These are phyloP conservation scores for Perdix hodgsoniae DNA, from an alignment of 2,797 vertebrate species.

Conservation along the genomic window DNA sequence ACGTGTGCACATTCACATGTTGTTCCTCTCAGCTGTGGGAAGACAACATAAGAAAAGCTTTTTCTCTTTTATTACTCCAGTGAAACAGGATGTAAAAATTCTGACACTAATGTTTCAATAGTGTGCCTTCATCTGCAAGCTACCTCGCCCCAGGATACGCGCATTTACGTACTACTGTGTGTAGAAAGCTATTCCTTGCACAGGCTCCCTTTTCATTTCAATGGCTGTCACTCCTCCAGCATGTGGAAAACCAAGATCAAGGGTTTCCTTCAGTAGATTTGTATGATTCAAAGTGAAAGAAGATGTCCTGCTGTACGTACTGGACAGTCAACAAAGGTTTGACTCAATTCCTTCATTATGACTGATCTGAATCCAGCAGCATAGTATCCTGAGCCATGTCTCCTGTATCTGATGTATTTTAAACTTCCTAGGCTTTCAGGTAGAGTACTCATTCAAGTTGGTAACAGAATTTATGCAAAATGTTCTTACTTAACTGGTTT, in stretches of 20 bases:
- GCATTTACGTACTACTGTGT: not conserved
- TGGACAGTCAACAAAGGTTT: accelerated
- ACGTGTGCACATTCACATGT: not conserved
- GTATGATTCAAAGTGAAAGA: not conserved
- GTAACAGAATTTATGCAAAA: not conserved
- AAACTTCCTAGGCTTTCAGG: not conserved
- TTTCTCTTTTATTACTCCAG: not conserved
- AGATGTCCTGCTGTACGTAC: accelerated
- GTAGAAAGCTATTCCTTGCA: not conserved
- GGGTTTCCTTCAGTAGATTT: not conserved
- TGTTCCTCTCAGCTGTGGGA: not conserved
- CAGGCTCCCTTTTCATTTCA: not conserved
- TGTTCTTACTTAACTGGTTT: not conserved
- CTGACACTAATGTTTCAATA: not conserved
- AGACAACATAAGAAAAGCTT: not conserved
- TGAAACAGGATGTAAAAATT: not conserved
- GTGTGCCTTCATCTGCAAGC: not conserved
- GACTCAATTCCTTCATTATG: not conserved
- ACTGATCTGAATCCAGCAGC: not conserved
- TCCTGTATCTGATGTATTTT: accelerated
- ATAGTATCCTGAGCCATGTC: accelerated
- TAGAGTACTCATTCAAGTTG: not conserved
- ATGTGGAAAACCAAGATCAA: accelerated
- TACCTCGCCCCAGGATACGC: not conserved
- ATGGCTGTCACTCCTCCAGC: not conserved